Base-by-base conservation (phyloP, 2,888 invertebrate genomes). In the Sesia bembeciformis region DNA sequence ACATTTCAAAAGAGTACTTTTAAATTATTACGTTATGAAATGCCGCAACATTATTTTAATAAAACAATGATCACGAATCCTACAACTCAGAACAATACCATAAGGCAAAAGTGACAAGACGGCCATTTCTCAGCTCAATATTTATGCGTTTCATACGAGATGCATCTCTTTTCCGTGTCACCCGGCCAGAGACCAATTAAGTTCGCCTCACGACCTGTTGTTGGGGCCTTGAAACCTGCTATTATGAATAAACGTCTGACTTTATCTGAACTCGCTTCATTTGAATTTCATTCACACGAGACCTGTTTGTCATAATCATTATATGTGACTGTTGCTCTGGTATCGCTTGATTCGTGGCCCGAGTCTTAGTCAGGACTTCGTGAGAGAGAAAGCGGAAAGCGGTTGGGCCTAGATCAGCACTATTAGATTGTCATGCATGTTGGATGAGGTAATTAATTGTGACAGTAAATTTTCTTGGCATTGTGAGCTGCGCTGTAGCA, bases 111-210 rank as follows among this genome's bases (percentile, higher is more conserved):
- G 72, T 77, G 79, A 73, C 75, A 72, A 64, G 67, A 74, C 73
- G 75, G 72, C 72, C 78, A 72, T 77, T 78, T 76, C 76, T 74
- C 67, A 65, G 64, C 71, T 77, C 68, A 71, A 79, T 85, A 88
- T 85, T 86, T 87, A 86, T 86, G 86, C 80, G 78, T 85, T 81
- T 76, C 78, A 79, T 82, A 84, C 75, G 75, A 74, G 83, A 87
- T 88, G 85, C 85, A 87, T 88, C 87, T 86, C 85, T 82, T 82
- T 78, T 80, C 81, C 82, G 80, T 87, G 87, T 87, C 87, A 86
- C 79, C 84, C 84, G 78, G 81, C 81, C 81, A 74, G 77, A 78
- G 79, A 78, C 86, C 88, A 89, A 89, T 88, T 89, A 89, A 86
- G 82, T 86, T 81, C 78, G 78, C 78, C 88, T 85, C 88, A 88